Percentiles rank a stretch among this genome's conserved stretches.
phyloP scores from a whole-genome alignment of 2,888 invertebrate genomes.

The Phoenoteleia sp. region DNA sequence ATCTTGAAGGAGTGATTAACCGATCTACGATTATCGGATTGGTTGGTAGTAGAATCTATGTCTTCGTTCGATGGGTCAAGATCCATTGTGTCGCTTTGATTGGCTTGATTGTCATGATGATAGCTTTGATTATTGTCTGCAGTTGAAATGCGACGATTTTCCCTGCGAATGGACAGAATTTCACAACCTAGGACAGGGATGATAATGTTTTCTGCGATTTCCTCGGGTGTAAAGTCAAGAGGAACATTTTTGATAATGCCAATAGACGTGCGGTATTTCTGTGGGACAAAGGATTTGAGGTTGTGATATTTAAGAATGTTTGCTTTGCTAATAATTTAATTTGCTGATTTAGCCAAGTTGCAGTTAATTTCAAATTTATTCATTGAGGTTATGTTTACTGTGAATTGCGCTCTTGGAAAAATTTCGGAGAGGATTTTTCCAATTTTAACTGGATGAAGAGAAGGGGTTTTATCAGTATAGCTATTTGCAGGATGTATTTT shows the following conservation, averaged over 20 bases:
- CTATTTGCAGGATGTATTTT: no score
- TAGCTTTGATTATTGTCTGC: no score
- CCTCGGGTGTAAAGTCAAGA: not conserved
- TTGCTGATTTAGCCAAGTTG: not conserved
- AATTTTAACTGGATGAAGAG: not conserved
- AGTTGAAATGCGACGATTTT: no score
- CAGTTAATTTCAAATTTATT: not conserved
- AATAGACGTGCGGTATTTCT: not conserved
- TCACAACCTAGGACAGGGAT: not conserved
- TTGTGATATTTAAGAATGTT: not conserved
- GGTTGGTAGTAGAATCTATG: no score
- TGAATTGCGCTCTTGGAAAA: not conserved
- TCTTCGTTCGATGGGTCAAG: no score
- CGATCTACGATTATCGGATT: no score
- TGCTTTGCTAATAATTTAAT: not conserved
- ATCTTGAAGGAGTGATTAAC: no score
- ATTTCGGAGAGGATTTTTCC: not conserved
- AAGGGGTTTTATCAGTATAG: not conserved
- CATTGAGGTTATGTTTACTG: not conserved
- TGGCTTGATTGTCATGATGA: no score
- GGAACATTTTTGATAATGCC: slow-evolving; percentile 24
- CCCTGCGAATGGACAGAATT: not conserved
- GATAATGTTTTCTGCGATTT: slow-evolving; percentile 7
- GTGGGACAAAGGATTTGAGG: not conserved
- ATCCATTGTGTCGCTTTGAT: no score